Evolutionary conservation across 2,797 vertebrate species (phyloP), one percentile per base, ranked within the genome.

Genomic region (Channa striata): DNA sequence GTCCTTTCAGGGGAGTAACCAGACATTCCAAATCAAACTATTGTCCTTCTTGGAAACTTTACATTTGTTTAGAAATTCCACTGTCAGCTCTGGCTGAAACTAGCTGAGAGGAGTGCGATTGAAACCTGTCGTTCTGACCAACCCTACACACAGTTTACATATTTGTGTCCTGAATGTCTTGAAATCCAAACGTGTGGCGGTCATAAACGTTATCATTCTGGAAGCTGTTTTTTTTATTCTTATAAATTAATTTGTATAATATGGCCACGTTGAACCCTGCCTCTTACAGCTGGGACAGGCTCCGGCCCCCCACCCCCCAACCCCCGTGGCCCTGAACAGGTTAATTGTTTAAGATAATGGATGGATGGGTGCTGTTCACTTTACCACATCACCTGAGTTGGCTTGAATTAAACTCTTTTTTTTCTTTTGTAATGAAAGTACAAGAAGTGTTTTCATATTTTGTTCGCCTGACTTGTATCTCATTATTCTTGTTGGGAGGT

Each of bases 61-160:
- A 56, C 73, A 83, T 87, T 77, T 84, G 57, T 86, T 81, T 65
- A 5, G 46, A 42, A 59, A 9, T 37, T 39, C 1, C 60, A 5
- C 36, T 64, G 30, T 74, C 47, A 20, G 33, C 8, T 11, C 12
- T 43, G 8, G 10, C 12, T 73, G 72, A 89, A 85, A 87, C 71
- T 48, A 48, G 10, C 36, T 61, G 48, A 1, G 12, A 68, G 33
- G 43, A 67, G 40, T 44, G 68, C 75, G 52, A 59, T 39, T 78
- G 78, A 86, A 83, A 80, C 66, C 30, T 4, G 39, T 44, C 20
- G 10, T 64, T 53, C 30, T 57, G 59, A 19, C 56, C 43, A 60
- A 44, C 16, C n/a, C 48, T 40, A 47, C 17, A 51, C 39, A 33
- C 44, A 37, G 43, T 49, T 80, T 57, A 72, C 70, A 60, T 33